phyloP scores from a whole-genome alignment of 1,140 invertebrate genomes.

The Drosophila dunni region DNA sequence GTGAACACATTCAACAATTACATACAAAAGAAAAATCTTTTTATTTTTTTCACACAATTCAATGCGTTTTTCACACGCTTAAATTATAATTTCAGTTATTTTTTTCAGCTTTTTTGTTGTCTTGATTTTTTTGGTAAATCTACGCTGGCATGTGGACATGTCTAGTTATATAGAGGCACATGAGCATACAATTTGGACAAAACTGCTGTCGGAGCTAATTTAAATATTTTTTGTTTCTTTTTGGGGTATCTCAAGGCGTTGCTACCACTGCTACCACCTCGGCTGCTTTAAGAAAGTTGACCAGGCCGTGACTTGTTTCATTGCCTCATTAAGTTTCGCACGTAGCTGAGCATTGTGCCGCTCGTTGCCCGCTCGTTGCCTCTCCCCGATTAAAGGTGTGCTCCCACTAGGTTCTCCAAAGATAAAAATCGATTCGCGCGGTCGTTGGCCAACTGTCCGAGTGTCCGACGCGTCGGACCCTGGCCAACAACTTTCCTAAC shows the following conservation, averaged over 20 bases:
- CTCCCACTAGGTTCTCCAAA: constrained; percentile 29
- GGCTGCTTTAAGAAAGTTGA: constrained; percentile 74
- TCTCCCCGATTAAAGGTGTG: not conserved
- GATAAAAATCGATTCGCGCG: constrained; percentile 81
- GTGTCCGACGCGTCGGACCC: constrained; percentile 12
- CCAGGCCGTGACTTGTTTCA: constrained; percentile 68
- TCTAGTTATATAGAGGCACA: constrained; percentile 44
- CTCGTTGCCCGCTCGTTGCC: constrained; percentile 4
- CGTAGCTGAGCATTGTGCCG: constrained; percentile 45
- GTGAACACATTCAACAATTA: constrained; percentile 71
- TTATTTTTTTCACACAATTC: constrained; percentile 76
- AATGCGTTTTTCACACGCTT: constrained; percentile 79
- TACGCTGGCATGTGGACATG: constrained; percentile 26
- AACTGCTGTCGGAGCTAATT: constrained; percentile 68
- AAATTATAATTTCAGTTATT: constrained; percentile 80
- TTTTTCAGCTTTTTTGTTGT: constrained; percentile 36
- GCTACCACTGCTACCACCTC: too few relatives aligned
- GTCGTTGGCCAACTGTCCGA: constrained; percentile 74
- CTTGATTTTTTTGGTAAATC: constrained; percentile 37
- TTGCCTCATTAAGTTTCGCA: constrained; percentile 81
- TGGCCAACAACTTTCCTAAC: constrained; percentile 73
- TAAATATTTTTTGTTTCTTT: constrained; percentile 70
- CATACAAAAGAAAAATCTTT: constrained; percentile 58
- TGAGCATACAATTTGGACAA: constrained; percentile 72
- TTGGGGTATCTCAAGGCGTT: constrained; percentile 26